Percentiles rank a stretch among this genome's conserved stretches.
These are phyloP conservation scores for Microdon myrmicae DNA, from an alignment of 2,888 invertebrate species.

Conservation along the genomic window DNA sequence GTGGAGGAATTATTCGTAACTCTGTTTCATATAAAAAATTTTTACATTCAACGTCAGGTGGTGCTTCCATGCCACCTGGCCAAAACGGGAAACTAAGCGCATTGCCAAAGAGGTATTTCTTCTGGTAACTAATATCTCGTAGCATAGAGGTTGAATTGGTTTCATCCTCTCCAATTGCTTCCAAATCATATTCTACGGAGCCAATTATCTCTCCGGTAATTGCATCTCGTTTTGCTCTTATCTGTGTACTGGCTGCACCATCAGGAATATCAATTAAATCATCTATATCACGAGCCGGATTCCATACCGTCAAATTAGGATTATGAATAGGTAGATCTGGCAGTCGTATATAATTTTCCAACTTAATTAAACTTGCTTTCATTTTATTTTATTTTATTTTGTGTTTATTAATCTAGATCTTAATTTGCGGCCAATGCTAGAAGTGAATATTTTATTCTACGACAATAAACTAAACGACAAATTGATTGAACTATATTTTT, in stretches of 20 bases:
- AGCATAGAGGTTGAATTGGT: conserved; percentile 83
- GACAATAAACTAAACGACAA: no score
- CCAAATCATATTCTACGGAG: conserved; percentile 72
- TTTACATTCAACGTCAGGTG: conserved; percentile 65
- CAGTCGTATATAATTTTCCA: conserved; percentile 61
- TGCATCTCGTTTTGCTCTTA: conserved; percentile 72
- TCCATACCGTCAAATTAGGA: conserved; percentile 62
- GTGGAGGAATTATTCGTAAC: conserved; percentile 73
- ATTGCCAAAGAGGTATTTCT: conserved; percentile 77
- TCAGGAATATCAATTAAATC: conserved; percentile 59
- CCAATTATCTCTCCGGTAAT: conserved; percentile 80
- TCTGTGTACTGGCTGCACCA: conserved; percentile 61
- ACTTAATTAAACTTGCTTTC: no score
- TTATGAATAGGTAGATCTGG: conserved; percentile 64
- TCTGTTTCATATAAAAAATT: conserved; percentile 66
- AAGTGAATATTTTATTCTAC: no score
- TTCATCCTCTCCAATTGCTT: conserved; percentile 73
- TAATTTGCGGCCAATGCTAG: no score
- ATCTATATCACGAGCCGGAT: conserved; percentile 59
- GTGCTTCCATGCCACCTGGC: conserved; percentile 82
- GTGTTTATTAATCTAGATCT: no score
- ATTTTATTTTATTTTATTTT: no score
- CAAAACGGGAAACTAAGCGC: conserved; percentile 86
- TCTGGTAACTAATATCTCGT: conserved; percentile 79
- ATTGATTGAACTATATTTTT: no score